A percentile compares a stretch with the other conserved stretches of the same genome.
These are phyloP conservation scores for Acanthopleura granulata DNA, from an alignment of 2,888 invertebrate species.

Conservation along the genomic window DNA sequence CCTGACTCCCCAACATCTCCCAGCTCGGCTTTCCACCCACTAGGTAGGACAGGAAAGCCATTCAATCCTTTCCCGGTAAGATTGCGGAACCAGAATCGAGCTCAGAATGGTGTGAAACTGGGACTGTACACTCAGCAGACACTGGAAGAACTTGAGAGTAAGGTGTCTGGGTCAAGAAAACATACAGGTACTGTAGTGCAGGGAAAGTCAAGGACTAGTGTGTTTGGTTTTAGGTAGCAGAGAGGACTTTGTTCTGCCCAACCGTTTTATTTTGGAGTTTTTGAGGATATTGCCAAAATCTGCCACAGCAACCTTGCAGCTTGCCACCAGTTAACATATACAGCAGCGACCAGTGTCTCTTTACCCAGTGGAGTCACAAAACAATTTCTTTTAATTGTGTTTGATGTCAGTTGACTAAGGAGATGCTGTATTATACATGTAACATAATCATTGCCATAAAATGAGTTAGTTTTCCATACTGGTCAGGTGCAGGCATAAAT, in stretches of 20 bases:
- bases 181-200: not conserved
- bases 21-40: not conserved
- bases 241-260: not conserved
- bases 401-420: too few species aligned
- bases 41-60: conserved; percentile 34
- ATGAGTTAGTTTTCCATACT: too few species aligned
- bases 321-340: too few species aligned
- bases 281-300: too few species aligned
- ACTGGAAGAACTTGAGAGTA: conserved; percentile 26
- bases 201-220: not conserved
- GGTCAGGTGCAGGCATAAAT: too few species aligned
- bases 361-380: too few species aligned
- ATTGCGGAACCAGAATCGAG: conserved; percentile 60
- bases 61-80: conserved; percentile 66
- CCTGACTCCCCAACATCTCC: conserved; percentile 17
- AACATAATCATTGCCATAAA: too few species aligned
- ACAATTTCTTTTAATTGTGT: too few species aligned
- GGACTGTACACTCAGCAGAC: conserved; percentile 63
- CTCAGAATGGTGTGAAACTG: conserved; percentile 62
- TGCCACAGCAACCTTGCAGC: too few species aligned
- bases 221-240: conserved; percentile 6
- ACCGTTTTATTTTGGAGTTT: too few species aligned
- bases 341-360: too few species aligned
- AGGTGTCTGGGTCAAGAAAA: not conserved
- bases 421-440: too few species aligned